phyloP scores from a whole-genome alignment of 37 sponge, comb jelly and placozoan species.

The Mnemiopsis leidyi region DNA sequence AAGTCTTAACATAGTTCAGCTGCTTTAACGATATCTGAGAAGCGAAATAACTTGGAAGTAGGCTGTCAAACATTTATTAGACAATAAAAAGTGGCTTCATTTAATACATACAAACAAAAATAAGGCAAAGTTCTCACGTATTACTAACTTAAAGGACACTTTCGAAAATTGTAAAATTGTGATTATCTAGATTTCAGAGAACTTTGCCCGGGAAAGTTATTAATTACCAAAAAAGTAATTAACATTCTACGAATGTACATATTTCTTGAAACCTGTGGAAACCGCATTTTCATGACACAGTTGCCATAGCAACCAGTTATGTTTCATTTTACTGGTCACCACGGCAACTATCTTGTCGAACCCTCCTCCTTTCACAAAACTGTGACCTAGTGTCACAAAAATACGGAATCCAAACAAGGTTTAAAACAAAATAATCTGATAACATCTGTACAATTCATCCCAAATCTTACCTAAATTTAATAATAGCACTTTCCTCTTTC shows the following conservation, averaged over 20 bases:
- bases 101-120: conserved; percentile 57
- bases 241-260: conserved; percentile 64
- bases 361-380: background rate
- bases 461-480: conserved; percentile 12
- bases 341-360: background rate
- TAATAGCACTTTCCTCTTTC: background rate
- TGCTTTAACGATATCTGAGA: background rate
- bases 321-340: conserved; percentile 37
- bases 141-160: background rate
- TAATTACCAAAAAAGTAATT: conserved; percentile 54
- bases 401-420: background rate
- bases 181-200: background rate
- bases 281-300: background rate
- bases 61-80: background rate
- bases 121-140: background rate
- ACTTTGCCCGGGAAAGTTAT: background rate
- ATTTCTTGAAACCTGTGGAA: background rate
- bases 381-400: background rate
- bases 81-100: conserved; percentile 34
- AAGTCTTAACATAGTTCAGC: background rate
- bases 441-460: conserved; percentile 54
- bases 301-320: conserved; percentile 32
- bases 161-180: background rate
- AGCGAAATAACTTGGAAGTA: background rate
- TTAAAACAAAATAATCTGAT: conserved; percentile 58